A percentile compares a stretch with the other conserved stretches of the same genome.
These are phyloP conservation scores for Drosophila peninsularis DNA, from an alignment of 2,888 invertebrate genomes.

Conservation along the genomic window DNA sequence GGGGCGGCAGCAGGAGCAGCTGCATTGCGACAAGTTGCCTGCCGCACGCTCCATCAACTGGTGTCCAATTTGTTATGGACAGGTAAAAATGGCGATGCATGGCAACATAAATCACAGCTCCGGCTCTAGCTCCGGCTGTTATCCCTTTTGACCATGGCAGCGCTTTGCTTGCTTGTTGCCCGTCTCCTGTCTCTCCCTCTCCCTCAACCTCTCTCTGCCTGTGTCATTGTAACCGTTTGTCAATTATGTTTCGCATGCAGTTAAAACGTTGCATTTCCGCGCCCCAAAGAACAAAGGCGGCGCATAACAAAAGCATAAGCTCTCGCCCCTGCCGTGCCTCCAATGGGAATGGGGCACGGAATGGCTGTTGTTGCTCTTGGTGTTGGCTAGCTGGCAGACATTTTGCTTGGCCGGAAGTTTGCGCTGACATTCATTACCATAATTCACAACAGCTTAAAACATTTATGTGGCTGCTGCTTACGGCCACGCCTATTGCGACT, in stretches of 20 bases:
- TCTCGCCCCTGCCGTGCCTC: too few species aligned
- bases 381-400: slow-evolving; percentile 22
- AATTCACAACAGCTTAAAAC: slow-evolving; percentile 79
- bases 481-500: slow-evolving; percentile 33
- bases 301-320: slow-evolving; percentile 31
- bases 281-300: slow-evolving; percentile 34
- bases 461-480: slow-evolving; percentile 71
- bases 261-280: slow-evolving; percentile 65
- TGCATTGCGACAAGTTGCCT: slow-evolving; percentile 73
- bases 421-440: slow-evolving; percentile 79
- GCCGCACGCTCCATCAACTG: slow-evolving; percentile 66
- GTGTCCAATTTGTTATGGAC: slow-evolving; percentile 75
- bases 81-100: slow-evolving; percentile 72
- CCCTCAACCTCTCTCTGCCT: neutral
- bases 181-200: neutral
- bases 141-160: slow-evolving; percentile 1
- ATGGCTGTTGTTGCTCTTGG: slow-evolving; percentile 7
- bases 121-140: neutral
- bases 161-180: neutral
- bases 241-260: slow-evolving; percentile 72
- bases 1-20: slow-evolving; percentile 37
- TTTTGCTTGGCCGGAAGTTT: slow-evolving; percentile 64
- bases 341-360: too few species aligned
- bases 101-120: slow-evolving; percentile 66
- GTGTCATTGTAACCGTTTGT: slow-evolving; percentile 63